phyloP scores from a whole-genome alignment of 2,797 vertebrate species.

The Enteromius trimaculatus region DNA sequence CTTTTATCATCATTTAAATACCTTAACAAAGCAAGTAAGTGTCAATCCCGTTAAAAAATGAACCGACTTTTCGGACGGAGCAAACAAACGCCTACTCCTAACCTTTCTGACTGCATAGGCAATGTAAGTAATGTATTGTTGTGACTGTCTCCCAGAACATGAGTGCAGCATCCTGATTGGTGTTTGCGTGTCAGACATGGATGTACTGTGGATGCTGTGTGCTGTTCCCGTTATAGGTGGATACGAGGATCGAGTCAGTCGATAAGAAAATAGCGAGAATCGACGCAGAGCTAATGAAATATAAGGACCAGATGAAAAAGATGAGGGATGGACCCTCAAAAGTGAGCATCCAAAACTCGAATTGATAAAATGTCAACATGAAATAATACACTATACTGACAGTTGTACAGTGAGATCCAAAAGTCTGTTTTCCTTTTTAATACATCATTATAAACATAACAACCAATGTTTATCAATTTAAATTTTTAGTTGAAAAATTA shows the following conservation, averaged over 20 bases:
- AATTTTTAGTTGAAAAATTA: neutral
- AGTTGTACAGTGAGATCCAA: neutral
- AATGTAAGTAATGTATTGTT: constrained; percentile 81
- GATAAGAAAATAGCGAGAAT: constrained; percentile 95
- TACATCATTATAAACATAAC: neutral
- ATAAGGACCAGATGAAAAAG: constrained; percentile 99
- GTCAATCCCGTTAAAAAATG: constrained; percentile 73
- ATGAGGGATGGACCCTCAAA: constrained; percentile 98
- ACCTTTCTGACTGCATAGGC: constrained; percentile 94
- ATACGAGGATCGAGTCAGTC: constrained; percentile 92
- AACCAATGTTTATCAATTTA: neutral
- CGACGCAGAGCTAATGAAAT: constrained; percentile 92
- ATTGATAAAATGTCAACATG: neutral
- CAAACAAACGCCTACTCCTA: constrained; percentile 90
- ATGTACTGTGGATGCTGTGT: constrained; percentile 50
- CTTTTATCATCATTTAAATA: neutral
- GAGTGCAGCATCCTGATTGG: neutral
- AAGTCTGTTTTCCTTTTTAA: neutral
- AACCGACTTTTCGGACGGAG: constrained; percentile 93
- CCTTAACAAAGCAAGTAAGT: neutral
- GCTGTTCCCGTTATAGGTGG: constrained; percentile 79
- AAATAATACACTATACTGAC: neutral
- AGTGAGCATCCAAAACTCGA: constrained; percentile 71
- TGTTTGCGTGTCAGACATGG: constrained; percentile 13
- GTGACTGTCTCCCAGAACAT: constrained; percentile 51